Base-by-base conservation (phyloP, 2,888 invertebrate genomes). In the Polia nebulosa region DNA sequence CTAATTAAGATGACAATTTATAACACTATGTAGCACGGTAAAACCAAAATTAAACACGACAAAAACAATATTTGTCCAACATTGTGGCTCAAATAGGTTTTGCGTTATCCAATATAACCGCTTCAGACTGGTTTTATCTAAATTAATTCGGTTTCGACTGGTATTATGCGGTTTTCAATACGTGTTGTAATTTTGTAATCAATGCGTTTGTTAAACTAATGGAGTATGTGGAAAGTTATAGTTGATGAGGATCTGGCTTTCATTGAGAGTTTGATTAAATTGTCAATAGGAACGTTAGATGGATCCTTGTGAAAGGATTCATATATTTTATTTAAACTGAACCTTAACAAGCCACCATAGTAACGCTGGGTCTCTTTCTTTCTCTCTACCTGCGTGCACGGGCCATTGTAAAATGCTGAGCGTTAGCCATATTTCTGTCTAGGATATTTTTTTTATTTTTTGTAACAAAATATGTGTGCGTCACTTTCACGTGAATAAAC, bases 71-170 rank as follows among this genome's bases (percentile, higher is more conserved):
- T 71, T 72, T 71, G 36, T 41, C 20, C 47, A 41, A 62, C 58
- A 60, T 55, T 67, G 45, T 58, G 45, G 47, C 52, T 9, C 15
- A 41, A 68, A 80, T 65, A 58, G 29, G 32, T 61, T 75, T 80
- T 61, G 29, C 17, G 29, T 25, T 36, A 58, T 41, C 59, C 39
- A 41, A 47, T 44, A 57, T 44, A 76, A 76, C 76, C 39, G 60
- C 41, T 76, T 60, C 8, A 44, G 57, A 52, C 68, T 22, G 49
- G 76, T 76, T 76, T 53, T 45, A 76, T 80, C 80, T 76, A 63
- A 80, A 76, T 80, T 80, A 76, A 76, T 76, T 68, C 44, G 45
- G 67, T 76, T 80, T 56, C 11, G 60, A 63, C 65, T 52, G 58
- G 62, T 63, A 61, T 76, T 65, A 59, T 44, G 80, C 22, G 77